These are phyloP conservation scores for Fulmarus glacialis DNA, from an alignment of 2,113 vertebrate species.

Conservation along the genomic window DNA sequence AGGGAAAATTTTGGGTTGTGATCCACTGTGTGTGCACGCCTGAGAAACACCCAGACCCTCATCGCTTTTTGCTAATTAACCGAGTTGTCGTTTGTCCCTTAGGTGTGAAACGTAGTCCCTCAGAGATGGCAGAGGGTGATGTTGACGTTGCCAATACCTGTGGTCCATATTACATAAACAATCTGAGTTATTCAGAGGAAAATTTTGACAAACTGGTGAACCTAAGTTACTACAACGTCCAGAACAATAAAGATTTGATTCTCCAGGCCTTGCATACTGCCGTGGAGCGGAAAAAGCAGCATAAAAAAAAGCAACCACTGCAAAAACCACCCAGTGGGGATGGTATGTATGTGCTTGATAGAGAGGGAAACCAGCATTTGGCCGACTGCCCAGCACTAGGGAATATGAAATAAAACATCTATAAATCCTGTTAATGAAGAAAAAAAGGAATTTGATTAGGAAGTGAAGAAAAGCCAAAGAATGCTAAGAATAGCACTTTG, in stretches of 20 bases:
- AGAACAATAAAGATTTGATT: conserved; percentile 76
- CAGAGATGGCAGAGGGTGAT: conserved; percentile 75
- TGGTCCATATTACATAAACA: conserved; percentile 76
- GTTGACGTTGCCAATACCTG: conserved; percentile 60
- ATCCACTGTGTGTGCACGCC: neutral
- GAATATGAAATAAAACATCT: neutral
- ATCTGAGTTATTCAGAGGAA: conserved; percentile 73
- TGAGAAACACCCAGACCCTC: neutral
- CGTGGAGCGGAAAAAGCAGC: conserved; percentile 68
- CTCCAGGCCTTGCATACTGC: conserved; percentile 62
- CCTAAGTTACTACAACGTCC: conserved; percentile 76
- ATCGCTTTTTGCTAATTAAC: neutral
- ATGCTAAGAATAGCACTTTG: neutral
- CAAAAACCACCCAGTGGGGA: neutral
- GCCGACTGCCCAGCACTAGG: neutral
- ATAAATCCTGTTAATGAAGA: neutral
- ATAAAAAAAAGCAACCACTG: neutral
- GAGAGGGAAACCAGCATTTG: neutral
- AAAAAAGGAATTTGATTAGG: neutral
- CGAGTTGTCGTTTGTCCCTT: neutral
- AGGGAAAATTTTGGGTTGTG: neutral
- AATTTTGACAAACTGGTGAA: conserved; percentile 78
- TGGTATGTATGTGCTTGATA: neutral
- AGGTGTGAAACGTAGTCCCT: conserved; percentile 76
- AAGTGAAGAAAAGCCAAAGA: conserved; percentile 13